A percentile compares a stretch with the other conserved stretches of the same genome.
These are phyloP conservation scores for Lepas anatifera DNA, from an alignment of 2,888 invertebrate genomes.

Conservation along the genomic window DNA sequence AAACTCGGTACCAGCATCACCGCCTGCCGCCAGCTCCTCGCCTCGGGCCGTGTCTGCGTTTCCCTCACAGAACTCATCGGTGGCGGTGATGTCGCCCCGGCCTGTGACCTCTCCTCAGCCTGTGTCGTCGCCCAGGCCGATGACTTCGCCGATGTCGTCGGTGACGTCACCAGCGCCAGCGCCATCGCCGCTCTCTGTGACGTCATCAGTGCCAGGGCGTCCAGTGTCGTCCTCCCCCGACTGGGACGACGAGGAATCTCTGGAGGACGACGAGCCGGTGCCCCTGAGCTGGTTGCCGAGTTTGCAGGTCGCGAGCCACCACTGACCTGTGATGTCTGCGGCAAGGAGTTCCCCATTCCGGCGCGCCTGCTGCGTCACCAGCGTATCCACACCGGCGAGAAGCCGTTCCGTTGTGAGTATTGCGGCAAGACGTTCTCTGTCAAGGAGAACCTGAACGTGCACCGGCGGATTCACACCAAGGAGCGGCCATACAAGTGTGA, in stretches of 20 bases:
- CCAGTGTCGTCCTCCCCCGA: slow-evolving; percentile 27
- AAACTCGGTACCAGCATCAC: no score
- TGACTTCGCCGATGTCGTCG: no score
- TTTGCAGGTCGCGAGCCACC: background rate
- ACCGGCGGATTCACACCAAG: slow-evolving; percentile 75
- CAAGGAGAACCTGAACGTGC: slow-evolving; percentile 82
- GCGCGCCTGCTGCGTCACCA: slow-evolving; percentile 73
- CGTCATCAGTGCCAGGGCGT: slow-evolving; percentile 27
- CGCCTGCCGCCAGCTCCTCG: background rate
- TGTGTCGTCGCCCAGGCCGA: background rate
- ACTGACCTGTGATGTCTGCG: slow-evolving; percentile 77
- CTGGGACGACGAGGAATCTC: slow-evolving; percentile 45
- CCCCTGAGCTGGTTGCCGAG: background rate
- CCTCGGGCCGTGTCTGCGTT: background rate
- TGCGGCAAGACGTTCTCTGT: slow-evolving; percentile 87
- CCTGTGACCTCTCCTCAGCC: no score
- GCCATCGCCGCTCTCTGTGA: slow-evolving; percentile 29
- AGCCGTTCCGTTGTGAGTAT: slow-evolving; percentile 82
- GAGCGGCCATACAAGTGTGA: slow-evolving; percentile 81
- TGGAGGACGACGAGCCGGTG: background rate
- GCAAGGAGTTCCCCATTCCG: slow-evolving; percentile 81
- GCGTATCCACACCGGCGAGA: slow-evolving; percentile 78
- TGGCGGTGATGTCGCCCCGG: no score
- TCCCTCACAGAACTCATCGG: no score
- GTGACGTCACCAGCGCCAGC: slow-evolving; percentile 24